A percentile compares a stretch with the other conserved stretches of the same genome.
Evolutionary conservation across 2,797 vertebrate genomes (phyloP).

Genomic region (Xiphophorus birchmanni): DNA sequence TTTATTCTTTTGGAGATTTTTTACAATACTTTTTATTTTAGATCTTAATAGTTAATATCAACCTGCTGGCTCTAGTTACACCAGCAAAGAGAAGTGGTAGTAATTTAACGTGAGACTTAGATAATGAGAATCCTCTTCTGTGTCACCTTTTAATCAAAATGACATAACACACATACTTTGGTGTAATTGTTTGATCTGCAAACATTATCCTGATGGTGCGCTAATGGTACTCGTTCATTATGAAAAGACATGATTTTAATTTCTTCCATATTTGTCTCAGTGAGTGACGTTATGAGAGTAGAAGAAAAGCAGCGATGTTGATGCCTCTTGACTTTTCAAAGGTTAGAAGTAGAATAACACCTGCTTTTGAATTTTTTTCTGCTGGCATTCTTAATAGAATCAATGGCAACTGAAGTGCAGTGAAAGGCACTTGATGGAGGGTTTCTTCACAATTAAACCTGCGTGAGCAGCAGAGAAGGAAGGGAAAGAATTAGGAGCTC

Average conservation of each 20-base stretch:
- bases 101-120: slow-evolving; percentile 27
- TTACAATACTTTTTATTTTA: not conserved
- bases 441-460: not conserved
- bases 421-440: not conserved
- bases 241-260: slow-evolving; percentile 54
- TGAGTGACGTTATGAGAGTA: slow-evolving; percentile 27
- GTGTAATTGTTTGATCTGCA: slow-evolving; percentile 29
- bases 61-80: not conserved
- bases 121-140: slow-evolving; percentile 10
- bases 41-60: not conserved
- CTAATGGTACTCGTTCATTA: slow-evolving; percentile 47
- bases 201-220: slow-evolving; percentile 39
- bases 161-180: slow-evolving; percentile 27
- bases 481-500: not conserved
- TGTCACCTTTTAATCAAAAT: slow-evolving; percentile 51
- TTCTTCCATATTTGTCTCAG: slow-evolving; percentile 46
- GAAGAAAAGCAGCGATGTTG: not conserved
- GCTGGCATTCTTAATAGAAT: slow-evolving; percentile 7
- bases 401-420: slow-evolving; percentile 2
- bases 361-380: slow-evolving; percentile 6
- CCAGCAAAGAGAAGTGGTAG: not conserved
- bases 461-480: not conserved
- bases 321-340: slow-evolving; percentile 28
- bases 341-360: slow-evolving; percentile 23
- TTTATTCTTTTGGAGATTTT: not conserved